These are phyloP conservation scores for Coregonus clupeaformis DNA, from an alignment of 2,113 vertebrate species.

Conservation along the genomic window DNA sequence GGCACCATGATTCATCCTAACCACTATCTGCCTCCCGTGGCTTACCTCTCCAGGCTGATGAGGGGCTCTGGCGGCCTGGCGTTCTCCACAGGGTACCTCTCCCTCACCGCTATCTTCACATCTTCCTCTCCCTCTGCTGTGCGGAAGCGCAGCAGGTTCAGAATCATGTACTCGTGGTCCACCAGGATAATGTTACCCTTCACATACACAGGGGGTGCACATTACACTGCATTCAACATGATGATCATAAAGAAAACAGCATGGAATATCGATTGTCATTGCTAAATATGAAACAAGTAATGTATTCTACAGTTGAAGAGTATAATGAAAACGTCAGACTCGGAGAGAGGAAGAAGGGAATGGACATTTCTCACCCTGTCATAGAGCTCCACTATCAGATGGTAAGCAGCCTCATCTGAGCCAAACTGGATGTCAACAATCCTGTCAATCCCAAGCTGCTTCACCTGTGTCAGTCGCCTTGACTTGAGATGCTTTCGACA, in stretches of 20 bases:
- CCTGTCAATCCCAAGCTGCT: slow-evolving; percentile 90
- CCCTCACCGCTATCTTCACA: slow-evolving; percentile 92
- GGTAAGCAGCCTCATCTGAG: slow-evolving; percentile 92
- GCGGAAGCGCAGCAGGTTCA: slow-evolving; percentile 94
- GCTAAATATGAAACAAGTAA: too few relatives aligned
- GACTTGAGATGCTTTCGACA: slow-evolving; percentile 93
- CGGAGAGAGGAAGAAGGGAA: neutral
- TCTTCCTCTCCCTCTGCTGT: slow-evolving; percentile 84
- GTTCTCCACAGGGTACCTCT: slow-evolving; percentile 86
- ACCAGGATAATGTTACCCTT: slow-evolving; percentile 95
- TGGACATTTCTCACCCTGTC: slow-evolving; percentile 84
- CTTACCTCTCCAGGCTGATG: slow-evolving; percentile 82
- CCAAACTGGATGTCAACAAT: slow-evolving; percentile 97
- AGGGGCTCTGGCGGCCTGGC: slow-evolving; percentile 79
- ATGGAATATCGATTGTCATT: too few relatives aligned
- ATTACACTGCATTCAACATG: neutral
- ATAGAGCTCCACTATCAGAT: slow-evolving; percentile 93
- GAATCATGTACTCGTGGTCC: slow-evolving; percentile 87
- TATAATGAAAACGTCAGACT: neutral
- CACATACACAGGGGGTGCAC: slow-evolving; percentile 1
- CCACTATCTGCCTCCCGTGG: neutral
- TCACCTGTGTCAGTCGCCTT: slow-evolving; percentile 81
- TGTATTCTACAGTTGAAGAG: too few relatives aligned
- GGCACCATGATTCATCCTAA: neutral
- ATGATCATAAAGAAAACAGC: too few relatives aligned